Percentiles rank a stretch among this genome's conserved stretches.
Evolutionary conservation across 2,797 vertebrate genomes (phyloP).

Genomic region (Microchirus variegatus): DNA sequence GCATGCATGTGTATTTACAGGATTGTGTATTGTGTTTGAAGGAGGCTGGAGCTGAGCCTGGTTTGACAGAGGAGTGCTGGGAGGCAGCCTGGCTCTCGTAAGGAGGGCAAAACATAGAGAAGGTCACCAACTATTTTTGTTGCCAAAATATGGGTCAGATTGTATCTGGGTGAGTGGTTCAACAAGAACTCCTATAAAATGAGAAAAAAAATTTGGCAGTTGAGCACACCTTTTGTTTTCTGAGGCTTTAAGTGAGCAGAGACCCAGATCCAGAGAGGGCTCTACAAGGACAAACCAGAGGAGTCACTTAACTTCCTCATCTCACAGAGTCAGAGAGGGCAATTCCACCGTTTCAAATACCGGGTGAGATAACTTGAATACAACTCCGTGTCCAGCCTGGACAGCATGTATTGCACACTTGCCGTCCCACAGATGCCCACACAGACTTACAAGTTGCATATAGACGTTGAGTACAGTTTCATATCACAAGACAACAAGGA

Average conservation of each 20-base stretch:
- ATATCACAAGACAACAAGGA: conserved; percentile 58
- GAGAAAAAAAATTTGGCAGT: conserved; percentile 17
- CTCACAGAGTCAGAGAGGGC: conserved; percentile 41
- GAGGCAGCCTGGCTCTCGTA: conserved; percentile 68
- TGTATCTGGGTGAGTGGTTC: conserved; percentile 56
- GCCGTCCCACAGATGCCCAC: conserved; percentile 58
- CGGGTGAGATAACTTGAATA: conserved; percentile 70
- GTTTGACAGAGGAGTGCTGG: conserved; percentile 67
- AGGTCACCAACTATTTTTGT: conserved; percentile 72
- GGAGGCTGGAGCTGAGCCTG: conserved; percentile 59
- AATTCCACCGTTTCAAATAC: conserved; percentile 53
- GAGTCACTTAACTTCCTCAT: conserved; percentile 43
- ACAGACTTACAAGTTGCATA: conserved; percentile 58
- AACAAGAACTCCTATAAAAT: conserved; percentile 32
- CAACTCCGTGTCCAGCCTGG: conserved; percentile 62
- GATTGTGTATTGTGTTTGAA: conserved; percentile 39
- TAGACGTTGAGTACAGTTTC: conserved; percentile 57
- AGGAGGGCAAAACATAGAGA: conserved; percentile 69
- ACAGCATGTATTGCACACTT: conserved; percentile 40
- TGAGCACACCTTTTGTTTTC: conserved; percentile 32
- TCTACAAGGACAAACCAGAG: conserved; percentile 27
- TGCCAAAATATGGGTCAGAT: conserved; percentile 74
- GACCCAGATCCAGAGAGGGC: conserved; percentile 34
- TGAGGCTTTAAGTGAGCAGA: conserved; percentile 53
- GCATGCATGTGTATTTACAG: conserved; percentile 26